Evolutionary conservation across 2,113 vertebrate species (phyloP), one percentile per base, ranked within the genome.

Genomic region (Connochaetes taurinus): DNA sequence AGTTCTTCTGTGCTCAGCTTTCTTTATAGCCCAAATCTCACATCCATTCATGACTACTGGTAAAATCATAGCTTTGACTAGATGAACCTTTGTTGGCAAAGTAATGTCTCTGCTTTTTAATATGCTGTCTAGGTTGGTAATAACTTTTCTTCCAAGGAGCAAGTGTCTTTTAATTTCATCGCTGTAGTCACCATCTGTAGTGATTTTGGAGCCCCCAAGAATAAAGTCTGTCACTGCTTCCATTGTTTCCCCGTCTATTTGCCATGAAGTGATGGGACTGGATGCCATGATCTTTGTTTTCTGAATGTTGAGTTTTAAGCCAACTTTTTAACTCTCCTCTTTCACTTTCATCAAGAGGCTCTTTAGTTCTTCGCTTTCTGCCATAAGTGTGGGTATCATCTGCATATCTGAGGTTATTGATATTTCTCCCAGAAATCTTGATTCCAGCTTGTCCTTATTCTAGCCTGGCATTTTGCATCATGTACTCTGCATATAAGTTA

Each of bases 371-470:
- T n/a, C 1, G 0, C 64, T 67, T 67, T 67, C 64, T 67, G 7
- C 16, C 64, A 67, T 19, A 67, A n/a, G 15, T 1, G 16, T 67
- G 7, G 16, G 25, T n/a, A 9, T 67, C 62, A n/a, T 67, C 64
- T 67, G 8, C 1, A 0, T 19, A 10, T n/a, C 8, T 67, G 33
- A n/a, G 8, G 33, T n/a, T 67, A 67, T 19, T 67, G 33, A n/a
- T 67, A 67, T 67, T n/a, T 19, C 33, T 67, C 33, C 33, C 33
- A 67, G 64, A n/a, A 67, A 67, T 67, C 33, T n/a, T 67, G 64
- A 67, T 67, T 67, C 7, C 4, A 67, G 33, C 33, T 67, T 67
- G 16, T 67, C 3, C 62, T 33, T 64, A 15, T 33, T 17, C 62
- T 15, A 64, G 15, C 15, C 62, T 33, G 31, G 62, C 64, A 67